Base-by-base conservation (phyloP, 2,113 vertebrate genomes). In the Tonatia bakeri region DNA sequence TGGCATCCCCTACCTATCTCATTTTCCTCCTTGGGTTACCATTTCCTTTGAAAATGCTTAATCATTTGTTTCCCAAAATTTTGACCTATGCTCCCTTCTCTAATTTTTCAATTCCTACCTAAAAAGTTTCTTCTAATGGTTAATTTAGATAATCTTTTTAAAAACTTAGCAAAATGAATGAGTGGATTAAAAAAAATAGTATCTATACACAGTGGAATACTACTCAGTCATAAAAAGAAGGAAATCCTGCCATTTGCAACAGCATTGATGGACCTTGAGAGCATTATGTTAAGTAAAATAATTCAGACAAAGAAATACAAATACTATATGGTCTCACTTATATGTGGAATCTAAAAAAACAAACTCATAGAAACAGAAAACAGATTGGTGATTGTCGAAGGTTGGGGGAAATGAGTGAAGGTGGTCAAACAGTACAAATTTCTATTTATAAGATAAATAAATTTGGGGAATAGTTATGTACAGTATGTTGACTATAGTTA, bases 41-140 rank as follows among this genome's bases (percentile, higher is more conserved):
- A 43, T 90, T 87, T 76, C 47, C 31, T 73, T 73, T 96, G 69
- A 91, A 90, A 87, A 84, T 43, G 20, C 12, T 24, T 89, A 90
- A 90, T 79, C 10, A 59, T 61, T 86, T 86, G 19, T 52, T 87
- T 65, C 43, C 82, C 69, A 14, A 52, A 92, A 75, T 61, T 81
- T 90, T 86, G 17, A 90, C 8, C 3, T 14, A 31, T 77, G 4
- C 9, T 31, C 8, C 8, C 14, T 59, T 52, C 14, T 28, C 38
- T 83, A 17, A 52, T 86, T 79, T 87, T 36, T 70, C 64, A 90
- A 28, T 54, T 77, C 24, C 54, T 80, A 33, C 8, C 19, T 79
- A 45, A 82, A 94, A 40, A 5, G 3, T 65, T 87, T 80, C 54
- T 83, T 87, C 85, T 36, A 11, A 76, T 38, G 6, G 72, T 77